Percentiles rank a stretch among this genome's conserved stretches.
phyloP scores from a whole-genome alignment of 2,113 vertebrate genomes.

The Vidua chalybeata region DNA sequence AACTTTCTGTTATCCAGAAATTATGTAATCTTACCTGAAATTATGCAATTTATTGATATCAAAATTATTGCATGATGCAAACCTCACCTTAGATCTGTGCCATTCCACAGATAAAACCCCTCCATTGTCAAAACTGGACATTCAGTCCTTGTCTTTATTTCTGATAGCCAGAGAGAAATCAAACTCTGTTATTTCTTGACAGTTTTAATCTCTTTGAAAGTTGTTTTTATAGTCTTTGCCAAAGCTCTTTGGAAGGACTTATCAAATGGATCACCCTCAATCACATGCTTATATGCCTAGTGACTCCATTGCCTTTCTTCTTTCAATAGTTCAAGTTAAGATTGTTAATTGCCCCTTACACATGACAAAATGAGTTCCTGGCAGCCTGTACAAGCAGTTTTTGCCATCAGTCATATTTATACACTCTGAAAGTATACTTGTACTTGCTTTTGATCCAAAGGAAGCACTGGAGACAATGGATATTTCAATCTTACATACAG shows the following conservation, averaged over 20 bases:
- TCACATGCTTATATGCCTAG: neutral
- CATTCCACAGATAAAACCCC: neutral
- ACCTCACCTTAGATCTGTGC: neutral
- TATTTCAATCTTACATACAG: neutral
- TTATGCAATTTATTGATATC: neutral
- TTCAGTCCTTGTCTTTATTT: neutral
- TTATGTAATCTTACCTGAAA: neutral
- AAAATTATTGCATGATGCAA: neutral
- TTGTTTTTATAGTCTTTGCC: neutral
- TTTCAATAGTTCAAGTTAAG: neutral
- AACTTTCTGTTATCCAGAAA: neutral
- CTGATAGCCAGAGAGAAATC: neutral
- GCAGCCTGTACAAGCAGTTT: neutral
- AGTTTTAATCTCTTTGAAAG: neutral
- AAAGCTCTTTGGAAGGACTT: neutral
- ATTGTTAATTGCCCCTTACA: neutral
- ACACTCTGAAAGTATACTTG: neutral
- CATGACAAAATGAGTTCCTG: neutral
- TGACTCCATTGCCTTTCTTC: neutral
- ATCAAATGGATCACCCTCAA: neutral
- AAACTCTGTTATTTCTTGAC: neutral
- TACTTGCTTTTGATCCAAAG: neutral
- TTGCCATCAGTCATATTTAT: neutral
- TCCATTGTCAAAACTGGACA: neutral
- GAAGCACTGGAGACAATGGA: neutral